Base-by-base conservation (phyloP, 2,113 vertebrate species). In the Rhynchomys soricoides region DNA sequence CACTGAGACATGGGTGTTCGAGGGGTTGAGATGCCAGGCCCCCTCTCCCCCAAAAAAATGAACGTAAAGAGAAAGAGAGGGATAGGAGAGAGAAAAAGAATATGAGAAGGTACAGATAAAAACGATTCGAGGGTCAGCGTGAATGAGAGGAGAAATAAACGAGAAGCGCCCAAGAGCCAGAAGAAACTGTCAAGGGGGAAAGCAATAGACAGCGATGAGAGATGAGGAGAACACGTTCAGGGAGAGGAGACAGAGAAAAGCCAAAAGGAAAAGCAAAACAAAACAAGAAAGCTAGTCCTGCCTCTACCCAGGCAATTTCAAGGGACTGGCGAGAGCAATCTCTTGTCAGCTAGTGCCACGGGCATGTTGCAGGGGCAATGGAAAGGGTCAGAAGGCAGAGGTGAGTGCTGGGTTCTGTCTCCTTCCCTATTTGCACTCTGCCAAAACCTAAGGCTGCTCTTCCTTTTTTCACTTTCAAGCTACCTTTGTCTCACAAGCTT, bases 401-500 rank as follows among this genome's bases (percentile, higher is more conserved):
- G n/a, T 31, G 78, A 92, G 74, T 0, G 0, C 0, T 0, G 6
- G 12, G 48, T 74, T 55, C 55, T 37, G n/a, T 26, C 79, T 79
- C 48, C 10, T 64, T 62, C 93, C 75, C 95, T 78, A 22, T 77
- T 77, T n/a, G 15, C 8, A 7, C 3, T 19, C 12, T 71, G 86
- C 71, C 64, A 9, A 95, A 57, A 50, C 77, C 3, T 2, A 75
- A 59, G 37, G 48, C 40, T 50, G 68, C 19, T 90, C 50, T 78
- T 94, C n/a, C 2, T 55, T 79, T n/a, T 83, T 77, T 87, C 6
- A 75, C 66, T 91, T 78, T 26, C 26, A 64, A 79, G 55, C 66
- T 90, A 29, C 48, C 74, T 95, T 88, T 92, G 48, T 74, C 77
- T 90, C 86, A 45, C 12, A 17, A 45, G 90, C 22, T 66, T 77